Percentiles rank a stretch among this genome's conserved stretches.
Evolutionary conservation across 2,797 vertebrate genomes (phyloP).

Genomic region (Sarcoramphus papa): DNA sequence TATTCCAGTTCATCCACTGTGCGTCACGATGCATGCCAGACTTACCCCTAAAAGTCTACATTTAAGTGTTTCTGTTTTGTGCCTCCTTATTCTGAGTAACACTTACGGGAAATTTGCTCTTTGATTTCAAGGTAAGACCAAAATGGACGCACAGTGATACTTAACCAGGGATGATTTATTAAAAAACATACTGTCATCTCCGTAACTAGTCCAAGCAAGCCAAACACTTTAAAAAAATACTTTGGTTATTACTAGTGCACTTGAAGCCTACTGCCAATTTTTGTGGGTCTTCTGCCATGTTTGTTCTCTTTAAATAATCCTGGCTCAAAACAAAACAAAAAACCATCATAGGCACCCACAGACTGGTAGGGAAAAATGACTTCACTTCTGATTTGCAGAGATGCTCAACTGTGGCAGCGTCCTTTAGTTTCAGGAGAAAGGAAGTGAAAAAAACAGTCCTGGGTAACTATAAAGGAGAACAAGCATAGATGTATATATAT

Average conservation of each 20-base stretch:
- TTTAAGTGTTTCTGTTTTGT: neutral
- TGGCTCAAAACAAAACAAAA: neutral
- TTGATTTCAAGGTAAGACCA: neutral
- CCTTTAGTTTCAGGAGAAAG: neutral
- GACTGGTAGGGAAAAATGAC: neutral
- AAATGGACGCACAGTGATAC: neutral
- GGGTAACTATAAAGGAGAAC: neutral
- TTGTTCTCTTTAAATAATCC: neutral
- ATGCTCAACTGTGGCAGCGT: neutral
- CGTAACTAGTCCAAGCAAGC: neutral
- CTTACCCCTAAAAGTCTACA: neutral
- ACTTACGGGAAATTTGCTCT: neutral
- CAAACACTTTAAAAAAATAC: neutral
- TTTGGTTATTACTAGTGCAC: neutral
- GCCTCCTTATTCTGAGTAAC: constrained; percentile 6
- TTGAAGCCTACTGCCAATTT: neutral
- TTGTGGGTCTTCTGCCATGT: neutral
- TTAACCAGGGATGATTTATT: neutral
- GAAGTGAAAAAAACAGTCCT: neutral
- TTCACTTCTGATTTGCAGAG: neutral
- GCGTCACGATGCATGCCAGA: neutral
- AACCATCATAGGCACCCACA: neutral
- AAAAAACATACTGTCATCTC: neutral
- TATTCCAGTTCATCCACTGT: neutral
- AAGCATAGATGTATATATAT: neutral